Evolutionary conservation across 2,888 invertebrate species (phyloP).

Genomic region (Rotaria socialis): DNA sequence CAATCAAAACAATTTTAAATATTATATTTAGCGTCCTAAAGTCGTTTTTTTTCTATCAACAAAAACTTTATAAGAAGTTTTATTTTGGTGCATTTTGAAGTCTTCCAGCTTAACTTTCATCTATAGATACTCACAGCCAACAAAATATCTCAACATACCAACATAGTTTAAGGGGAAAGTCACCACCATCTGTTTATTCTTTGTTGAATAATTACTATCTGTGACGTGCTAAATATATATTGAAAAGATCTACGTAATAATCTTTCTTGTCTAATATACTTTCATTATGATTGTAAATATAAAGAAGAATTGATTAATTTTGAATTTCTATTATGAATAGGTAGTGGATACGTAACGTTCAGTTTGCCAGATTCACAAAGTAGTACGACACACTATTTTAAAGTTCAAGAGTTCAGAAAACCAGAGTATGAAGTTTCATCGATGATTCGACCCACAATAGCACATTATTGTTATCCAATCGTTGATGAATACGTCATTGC

Average conservation of each 20-base stretch:
- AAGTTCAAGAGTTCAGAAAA: conserved; percentile 11
- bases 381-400: neutral
- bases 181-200: no score
- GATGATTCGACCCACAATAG: neutral
- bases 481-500: conserved; percentile 17
- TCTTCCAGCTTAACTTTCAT: no score
- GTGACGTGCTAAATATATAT: no score
- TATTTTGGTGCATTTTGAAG: no score
- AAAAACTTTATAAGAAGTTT: no score
- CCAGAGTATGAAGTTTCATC: conserved; percentile 35
- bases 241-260: no score
- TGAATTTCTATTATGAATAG: neutral
- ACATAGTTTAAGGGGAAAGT: no score
- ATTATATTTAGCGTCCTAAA: neutral
- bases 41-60: no score
- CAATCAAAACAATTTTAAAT: neutral
- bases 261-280: no score
- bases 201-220: no score
- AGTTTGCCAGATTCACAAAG: neutral
- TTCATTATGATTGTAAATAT: neutral
- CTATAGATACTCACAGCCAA: no score
- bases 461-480: neutral
- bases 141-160: no score
- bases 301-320: neutral
- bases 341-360: neutral